Base-by-base conservation (phyloP, 23 tunicate species). In the Oikopleura dioica region DNA sequence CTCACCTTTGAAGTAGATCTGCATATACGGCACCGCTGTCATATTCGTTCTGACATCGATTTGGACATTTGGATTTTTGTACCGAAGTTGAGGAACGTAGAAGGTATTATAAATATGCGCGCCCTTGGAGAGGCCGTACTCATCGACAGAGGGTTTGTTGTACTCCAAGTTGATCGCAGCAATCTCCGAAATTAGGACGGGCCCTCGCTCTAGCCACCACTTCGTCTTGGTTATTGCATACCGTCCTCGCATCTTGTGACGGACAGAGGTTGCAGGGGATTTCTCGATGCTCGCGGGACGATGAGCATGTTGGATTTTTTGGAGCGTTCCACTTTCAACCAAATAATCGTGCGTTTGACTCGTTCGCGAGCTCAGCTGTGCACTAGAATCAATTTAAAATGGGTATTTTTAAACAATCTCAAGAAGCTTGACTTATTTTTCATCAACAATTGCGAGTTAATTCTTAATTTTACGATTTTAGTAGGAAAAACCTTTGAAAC, bases 171-270 rank as follows among this genome's bases (percentile, higher is more conserved):
- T 63, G 16, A 63, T 63, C 33, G 72, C 29, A 24, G 72, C 30
- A 63, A 63, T 31, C 33, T 63, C 30, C 29, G 30, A 5, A 2
- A 63, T 63, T 31, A 63, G 33, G 26, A 23, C 26, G 4, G 72
- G 72, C 72, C 72, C 72, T 63, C 26, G 72, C 33, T 63, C 72
- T 2, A 63, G 33, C 72, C 72, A 63, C 72, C 72, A 63, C 26
- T 63, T 63, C 29, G 72, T 63, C 33, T 63, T 63, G 33, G 72
- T 63, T 16, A 63, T 63, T 2, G 16, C 26, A 28, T 12, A 63
- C 26, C 72, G 29, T 12, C 72, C 72, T 2, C 72, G 72, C 72
- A 63, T 63, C 26, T 63, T 63, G 33, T 63, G 72, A 2, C 72
- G 29, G 5, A 63, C 33, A 16, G 30, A 23, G 33, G 72, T 63